Evolutionary conservation across 2,888 invertebrate genomes (phyloP).

Genomic region (Chrysolina oricalcia): DNA sequence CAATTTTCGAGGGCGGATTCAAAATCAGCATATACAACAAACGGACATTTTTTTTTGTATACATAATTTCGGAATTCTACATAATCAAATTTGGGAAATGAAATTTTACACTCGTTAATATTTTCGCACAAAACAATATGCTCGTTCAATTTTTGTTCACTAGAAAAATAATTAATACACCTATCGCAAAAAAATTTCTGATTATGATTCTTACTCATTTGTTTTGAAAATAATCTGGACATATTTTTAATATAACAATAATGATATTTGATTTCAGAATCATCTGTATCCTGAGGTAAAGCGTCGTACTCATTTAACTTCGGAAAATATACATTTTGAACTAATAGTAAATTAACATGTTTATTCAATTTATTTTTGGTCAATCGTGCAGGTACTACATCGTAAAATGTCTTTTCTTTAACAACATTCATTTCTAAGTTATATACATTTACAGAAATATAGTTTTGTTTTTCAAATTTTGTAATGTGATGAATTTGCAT

Average conservation of each 20-base stretch:
- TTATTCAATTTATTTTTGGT: conserved; percentile 25
- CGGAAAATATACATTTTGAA: conserved; percentile 33
- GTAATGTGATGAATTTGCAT: no score
- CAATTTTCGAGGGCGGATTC: no score
- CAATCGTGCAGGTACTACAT: conserved; percentile 16
- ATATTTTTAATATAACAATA: conserved; percentile 27
- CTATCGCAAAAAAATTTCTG: conserved; percentile 46
- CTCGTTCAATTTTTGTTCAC: no score
- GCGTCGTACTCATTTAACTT: conserved; percentile 14
- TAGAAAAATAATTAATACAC: no score
- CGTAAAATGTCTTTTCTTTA: conserved; percentile 21
- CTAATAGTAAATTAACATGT: conserved; percentile 31
- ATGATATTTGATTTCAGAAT: conserved; percentile 19
- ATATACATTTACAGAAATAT: neutral
- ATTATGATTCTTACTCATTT: conserved; percentile 19
- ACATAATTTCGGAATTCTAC: conserved; percentile 31
- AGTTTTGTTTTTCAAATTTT: neutral
- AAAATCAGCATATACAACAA: conserved; percentile 27
- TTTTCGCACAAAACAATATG: no score
- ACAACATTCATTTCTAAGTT: conserved; percentile 17
- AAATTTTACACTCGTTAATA: conserved; percentile 38
- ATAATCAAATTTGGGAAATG: conserved; percentile 26
- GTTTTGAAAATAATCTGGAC: conserved; percentile 1
- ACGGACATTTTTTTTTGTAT: conserved; percentile 27
- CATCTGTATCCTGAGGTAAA: conserved; percentile 11